Evolutionary conservation across 2,113 vertebrate genomes (phyloP), one percentile per base, ranked within the genome.

Genomic region (Eonycteris spelaea): DNA sequence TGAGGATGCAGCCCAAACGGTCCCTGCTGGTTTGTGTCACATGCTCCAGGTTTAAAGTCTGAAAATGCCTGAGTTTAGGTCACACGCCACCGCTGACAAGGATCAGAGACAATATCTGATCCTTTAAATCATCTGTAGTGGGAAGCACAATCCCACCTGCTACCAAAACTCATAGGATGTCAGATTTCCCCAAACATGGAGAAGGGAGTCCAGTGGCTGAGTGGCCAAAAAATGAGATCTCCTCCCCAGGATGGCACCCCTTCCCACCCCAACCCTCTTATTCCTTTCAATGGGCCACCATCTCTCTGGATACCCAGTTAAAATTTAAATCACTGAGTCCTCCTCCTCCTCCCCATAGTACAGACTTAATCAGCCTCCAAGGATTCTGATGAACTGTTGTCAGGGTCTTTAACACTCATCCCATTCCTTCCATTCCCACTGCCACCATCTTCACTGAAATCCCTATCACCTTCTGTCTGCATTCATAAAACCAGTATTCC

Each of bases 91-190:
- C 61, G 38, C 35, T 53, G n/a, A 59, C 38, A 53, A 77, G 68
- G 73, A 91, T 70, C 77, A 93, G 84, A 96, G 45, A 85, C 22
- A 16, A 35, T 45, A 53, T 80, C 92, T 96, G 43, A 55, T 43
- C 83, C 86, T 91, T 95, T 55, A 74, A 68, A 57, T 84, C 61
- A 83, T 30, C 53, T 45, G 10, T n/a, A 71, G 33, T 40, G 45
- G 67, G 74, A 91, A 82, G 51, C 71, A 80, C 43, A 86, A 28
- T 38, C 48, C 65, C 57, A 80, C 15, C 79, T 91, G 48, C 83
- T 53, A 75, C 84, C 12, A 5, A 87, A 96, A 65, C 67, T 40
- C 88, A n/a, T 8, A 68, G 61, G 71, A 88, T 68, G 51, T 82
- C 43, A 73, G 89, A 88, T 84, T 65, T 38, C 55, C 55, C 45